These are phyloP conservation scores for Tribolium freemani DNA, from an alignment of 2,888 invertebrate genomes.

Conservation along the genomic window DNA sequence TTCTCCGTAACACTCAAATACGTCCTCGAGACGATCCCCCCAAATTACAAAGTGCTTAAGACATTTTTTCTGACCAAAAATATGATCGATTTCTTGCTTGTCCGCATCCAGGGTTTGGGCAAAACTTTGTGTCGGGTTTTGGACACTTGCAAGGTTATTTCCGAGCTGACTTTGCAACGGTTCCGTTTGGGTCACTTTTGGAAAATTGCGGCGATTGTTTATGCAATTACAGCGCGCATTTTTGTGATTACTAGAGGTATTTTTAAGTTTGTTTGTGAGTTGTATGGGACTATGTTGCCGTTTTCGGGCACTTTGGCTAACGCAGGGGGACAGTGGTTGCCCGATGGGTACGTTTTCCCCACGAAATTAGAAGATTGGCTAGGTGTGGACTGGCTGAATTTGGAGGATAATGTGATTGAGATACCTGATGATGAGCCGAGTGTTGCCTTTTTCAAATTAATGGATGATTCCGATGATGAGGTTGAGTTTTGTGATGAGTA, in stretches of 20 bases:
- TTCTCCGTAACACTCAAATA: constrained; percentile 58
- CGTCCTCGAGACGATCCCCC: constrained; percentile 52
- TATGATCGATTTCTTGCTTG: constrained; percentile 68
- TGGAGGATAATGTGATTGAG: constrained; percentile 54
- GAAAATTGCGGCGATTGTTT: constrained; percentile 65
- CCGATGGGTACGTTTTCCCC: constrained; percentile 64
- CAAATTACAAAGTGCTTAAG: constrained; percentile 28
- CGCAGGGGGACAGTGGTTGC: constrained; percentile 65
- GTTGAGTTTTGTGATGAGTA: constrained; percentile 57
- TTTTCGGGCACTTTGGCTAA: constrained; percentile 61
- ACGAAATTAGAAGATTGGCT: constrained; percentile 67
- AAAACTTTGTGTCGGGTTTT: constrained; percentile 67
- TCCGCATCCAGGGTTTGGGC: constrained; percentile 68
- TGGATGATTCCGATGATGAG: constrained; percentile 54
- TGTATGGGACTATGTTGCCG: constrained; percentile 65
- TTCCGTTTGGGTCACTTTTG: constrained; percentile 68
- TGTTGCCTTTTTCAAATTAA: constrained; percentile 52
- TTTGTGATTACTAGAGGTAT: constrained; percentile 64
- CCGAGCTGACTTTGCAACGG: constrained; percentile 62
- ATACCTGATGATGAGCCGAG: constrained; percentile 44
- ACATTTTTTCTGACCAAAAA: constrained; percentile 67
- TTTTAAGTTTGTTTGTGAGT: constrained; percentile 63
- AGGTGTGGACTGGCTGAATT: constrained; percentile 64
- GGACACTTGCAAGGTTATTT: constrained; percentile 62
- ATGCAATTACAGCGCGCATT: constrained; percentile 68